phyloP scores from a whole-genome alignment of 2,113 vertebrate genomes.

The Zosterops lateralis region DNA sequence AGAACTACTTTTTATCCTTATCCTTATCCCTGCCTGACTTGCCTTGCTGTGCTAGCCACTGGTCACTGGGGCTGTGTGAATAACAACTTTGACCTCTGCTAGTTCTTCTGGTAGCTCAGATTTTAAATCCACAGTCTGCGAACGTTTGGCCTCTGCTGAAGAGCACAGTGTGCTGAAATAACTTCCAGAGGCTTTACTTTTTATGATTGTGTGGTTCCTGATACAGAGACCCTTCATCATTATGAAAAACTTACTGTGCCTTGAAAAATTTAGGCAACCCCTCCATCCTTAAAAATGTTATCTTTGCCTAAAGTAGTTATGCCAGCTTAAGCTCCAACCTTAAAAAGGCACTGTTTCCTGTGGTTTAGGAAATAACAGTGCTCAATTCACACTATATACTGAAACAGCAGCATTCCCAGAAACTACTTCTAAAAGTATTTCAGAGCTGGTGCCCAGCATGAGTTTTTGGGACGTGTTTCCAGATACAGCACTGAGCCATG shows the following conservation, averaged over 20 bases:
- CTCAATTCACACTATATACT: background rate
- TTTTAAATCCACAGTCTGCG: background rate
- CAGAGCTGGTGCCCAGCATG: background rate
- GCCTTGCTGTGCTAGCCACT: background rate
- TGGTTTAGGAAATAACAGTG: background rate
- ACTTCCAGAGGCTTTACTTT: background rate
- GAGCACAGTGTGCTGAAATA: background rate
- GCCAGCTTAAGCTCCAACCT: background rate
- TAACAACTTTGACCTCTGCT: background rate
- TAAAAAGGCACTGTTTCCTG: background rate
- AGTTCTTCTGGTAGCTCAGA: background rate
- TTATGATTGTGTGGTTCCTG: background rate
- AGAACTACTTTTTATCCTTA: conserved; percentile 5
- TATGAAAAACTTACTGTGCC: background rate
- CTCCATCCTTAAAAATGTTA: background rate
- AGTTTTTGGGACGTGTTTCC: background rate
- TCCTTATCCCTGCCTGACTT: background rate
- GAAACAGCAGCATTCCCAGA: background rate
- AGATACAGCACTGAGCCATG: background rate
- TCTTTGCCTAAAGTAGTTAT: background rate
- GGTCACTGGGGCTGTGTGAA: background rate
- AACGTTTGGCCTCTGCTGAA: background rate
- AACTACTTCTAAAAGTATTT: background rate
- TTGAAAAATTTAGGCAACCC: background rate
- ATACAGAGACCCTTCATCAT: background rate